Base-by-base conservation (phyloP, 2,797 vertebrate genomes). In the Anas bernieri region DNA sequence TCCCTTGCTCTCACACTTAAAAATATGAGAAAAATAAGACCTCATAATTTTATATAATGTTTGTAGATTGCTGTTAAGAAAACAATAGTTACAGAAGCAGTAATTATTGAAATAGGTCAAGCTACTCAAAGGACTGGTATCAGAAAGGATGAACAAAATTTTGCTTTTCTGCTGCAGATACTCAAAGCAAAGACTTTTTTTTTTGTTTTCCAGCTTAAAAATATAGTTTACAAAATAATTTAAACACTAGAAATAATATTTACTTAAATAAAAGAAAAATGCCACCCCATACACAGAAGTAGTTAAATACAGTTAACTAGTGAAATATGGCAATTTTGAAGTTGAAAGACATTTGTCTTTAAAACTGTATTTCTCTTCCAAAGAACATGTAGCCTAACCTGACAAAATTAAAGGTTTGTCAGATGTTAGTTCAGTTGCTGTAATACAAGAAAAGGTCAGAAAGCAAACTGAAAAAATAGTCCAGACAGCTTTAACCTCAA, bases 401-500 rank as follows among this genome's bases (percentile, higher is more conserved):
- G 91, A 66, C 55, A 84, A 96, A 97, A 96, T 92, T 94, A 96
- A 95, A 90, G 92, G 75, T 93, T 97, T 96, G 92, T 94, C 91
- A 95, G 85, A 96, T 95, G 93, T 56, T 35, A 67, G 64, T 94
- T 95, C 94, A 88, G 83, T 68, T 70, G 86, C 43, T 94, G 80
- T 84, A 94, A 96, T 93, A 87, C 81, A 94, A 82, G 95, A 92
- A 97, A 97, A 96, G 97, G 93, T 96, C 94, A 96, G 83, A 98
- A 98, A 98, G 94, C 97, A 97, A 98, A 97, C 96, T 98, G 95
- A 97, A 98, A 97, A 98, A 98, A 94, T 93, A 90, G 96, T 98
- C 96, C 97, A 92, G 98, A 98, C 98, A 98, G 98, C 90, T 98
- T 98, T 96, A 98, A 98, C 97, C 98, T 98, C 33, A 91, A 96